Evolutionary conservation across 2,888 invertebrate genomes (phyloP).

Genomic region (Limnephilus rhombicus): DNA sequence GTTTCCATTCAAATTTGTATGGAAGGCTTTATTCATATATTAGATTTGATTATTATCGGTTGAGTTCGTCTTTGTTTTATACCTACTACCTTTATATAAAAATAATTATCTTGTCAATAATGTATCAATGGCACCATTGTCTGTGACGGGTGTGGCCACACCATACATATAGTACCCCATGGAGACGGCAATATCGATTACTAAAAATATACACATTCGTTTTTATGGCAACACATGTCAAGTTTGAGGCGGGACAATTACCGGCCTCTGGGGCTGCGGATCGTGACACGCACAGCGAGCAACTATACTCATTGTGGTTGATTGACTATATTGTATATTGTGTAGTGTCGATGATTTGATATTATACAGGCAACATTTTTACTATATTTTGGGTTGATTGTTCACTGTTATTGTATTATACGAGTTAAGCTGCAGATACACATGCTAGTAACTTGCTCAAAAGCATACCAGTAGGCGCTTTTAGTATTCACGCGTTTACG

Average conservation of each 20-base stretch:
- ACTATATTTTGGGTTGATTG: too few relatives aligned
- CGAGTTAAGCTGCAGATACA: too few relatives aligned
- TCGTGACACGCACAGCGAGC: neutral
- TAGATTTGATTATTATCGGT: too few relatives aligned
- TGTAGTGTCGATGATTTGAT: neutral
- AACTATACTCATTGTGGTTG: neutral
- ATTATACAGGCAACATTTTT: neutral
- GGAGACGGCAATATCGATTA: conserved; percentile 18
- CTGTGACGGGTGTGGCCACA: conserved; percentile 9
- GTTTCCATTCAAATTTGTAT: too few relatives aligned
- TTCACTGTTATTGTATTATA: too few relatives aligned
- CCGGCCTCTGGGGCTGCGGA: neutral
- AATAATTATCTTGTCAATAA: neutral
- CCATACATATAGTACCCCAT: neutral
- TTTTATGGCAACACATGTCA: conserved; percentile 27
- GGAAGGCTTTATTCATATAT: too few relatives aligned
- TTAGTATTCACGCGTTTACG: too few relatives aligned
- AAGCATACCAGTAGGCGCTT: too few relatives aligned
- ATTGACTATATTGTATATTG: too few relatives aligned
- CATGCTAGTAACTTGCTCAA: too few relatives aligned
- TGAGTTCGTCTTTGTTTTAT: too few relatives aligned
- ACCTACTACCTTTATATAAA: neutral
- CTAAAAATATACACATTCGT: conserved; percentile 19
- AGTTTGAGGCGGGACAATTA: neutral
- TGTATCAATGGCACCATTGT: neutral